Evolutionary conservation across 2,888 invertebrate genomes (phyloP), one percentile per base, ranked within the genome.

Genomic region (Agrochola lota): DNA sequence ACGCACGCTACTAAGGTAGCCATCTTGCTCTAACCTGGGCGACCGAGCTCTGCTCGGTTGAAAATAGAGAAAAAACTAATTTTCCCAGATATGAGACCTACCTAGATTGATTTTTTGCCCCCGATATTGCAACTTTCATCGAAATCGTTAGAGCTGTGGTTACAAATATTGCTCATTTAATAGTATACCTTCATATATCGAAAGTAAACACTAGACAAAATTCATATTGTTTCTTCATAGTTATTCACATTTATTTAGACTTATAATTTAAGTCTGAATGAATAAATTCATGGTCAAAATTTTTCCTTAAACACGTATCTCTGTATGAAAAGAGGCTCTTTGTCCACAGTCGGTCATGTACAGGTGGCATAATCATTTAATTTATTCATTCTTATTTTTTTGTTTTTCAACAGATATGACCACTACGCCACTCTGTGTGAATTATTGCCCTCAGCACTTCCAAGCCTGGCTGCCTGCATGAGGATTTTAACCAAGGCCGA

Each of bases 401-500:
- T 7, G 70, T 76, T 76, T 68, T 12, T 67, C 81, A 91, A 23
- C 88, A 98, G 98, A 85, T 98, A 97, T 88, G 98, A 98, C 91
- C 98, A 98, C 91, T 98, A 97, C 92, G 98, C 98, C 1, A 97
- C 98, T 0, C 92, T 98, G 73, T 98, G 98, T 85, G 98, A 98
- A 91, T 90, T 98, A 71, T 90, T 98, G 80, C 98, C 98, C 0
- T 97, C 97, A 0, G 95, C 97, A 0, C 90, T 98, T 88, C 98
- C 98, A 0, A 97, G 97, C 30, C 91, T 98, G 70, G 97, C 97
- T 8, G 92, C 97, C 43, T 98, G 98, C 88, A 91, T 98, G 71
- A 97, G 96, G 85, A 94, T 91, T 90, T 96, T 93, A 92, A 96
- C 72, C 89, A 96, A 88, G 90, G 91, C 90, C 91, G 95, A 93